phyloP scores from a whole-genome alignment of 2,113 vertebrate genomes.

The Castor canadensis region DNA sequence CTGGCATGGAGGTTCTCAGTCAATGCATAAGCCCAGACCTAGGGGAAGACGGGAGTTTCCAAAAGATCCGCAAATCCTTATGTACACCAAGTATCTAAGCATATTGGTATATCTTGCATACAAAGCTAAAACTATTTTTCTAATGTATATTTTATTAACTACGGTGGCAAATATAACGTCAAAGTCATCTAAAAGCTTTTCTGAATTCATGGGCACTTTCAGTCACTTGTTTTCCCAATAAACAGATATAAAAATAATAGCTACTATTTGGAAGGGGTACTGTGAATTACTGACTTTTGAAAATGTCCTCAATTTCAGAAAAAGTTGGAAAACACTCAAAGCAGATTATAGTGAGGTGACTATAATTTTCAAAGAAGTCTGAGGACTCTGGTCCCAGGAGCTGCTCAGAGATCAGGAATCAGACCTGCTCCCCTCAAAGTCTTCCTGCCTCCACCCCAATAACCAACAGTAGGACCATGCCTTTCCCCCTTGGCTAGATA shows the following conservation, averaged over 20 bases:
- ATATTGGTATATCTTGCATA: background rate
- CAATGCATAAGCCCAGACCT: background rate
- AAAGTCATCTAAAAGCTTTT: conserved; percentile 64
- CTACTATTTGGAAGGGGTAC: conserved; percentile 39
- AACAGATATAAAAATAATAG: conserved; percentile 60
- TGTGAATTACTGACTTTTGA: conserved; percentile 42
- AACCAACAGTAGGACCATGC: background rate
- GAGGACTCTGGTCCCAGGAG: background rate
- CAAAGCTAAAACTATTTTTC: conserved; percentile 52
- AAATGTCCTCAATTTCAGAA: conserved; percentile 39
- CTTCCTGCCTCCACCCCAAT: background rate
- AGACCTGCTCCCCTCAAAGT: background rate
- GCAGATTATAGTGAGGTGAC: background rate
- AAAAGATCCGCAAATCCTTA: conserved; percentile 6
- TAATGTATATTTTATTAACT: conserved; percentile 59
- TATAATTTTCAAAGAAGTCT: background rate
- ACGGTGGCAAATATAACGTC: conserved; percentile 55
- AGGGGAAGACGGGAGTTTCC: background rate
- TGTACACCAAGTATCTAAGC: background rate
- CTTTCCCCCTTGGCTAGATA: background rate
- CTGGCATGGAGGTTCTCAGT: background rate
- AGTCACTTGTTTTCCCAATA: conserved; percentile 52
- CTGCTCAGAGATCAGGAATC: background rate
- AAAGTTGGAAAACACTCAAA: conserved; percentile 20
- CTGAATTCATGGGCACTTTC: conserved; percentile 55